phyloP scores from a whole-genome alignment of 2,888 invertebrate species.

The Arrhopalites spinosus region DNA sequence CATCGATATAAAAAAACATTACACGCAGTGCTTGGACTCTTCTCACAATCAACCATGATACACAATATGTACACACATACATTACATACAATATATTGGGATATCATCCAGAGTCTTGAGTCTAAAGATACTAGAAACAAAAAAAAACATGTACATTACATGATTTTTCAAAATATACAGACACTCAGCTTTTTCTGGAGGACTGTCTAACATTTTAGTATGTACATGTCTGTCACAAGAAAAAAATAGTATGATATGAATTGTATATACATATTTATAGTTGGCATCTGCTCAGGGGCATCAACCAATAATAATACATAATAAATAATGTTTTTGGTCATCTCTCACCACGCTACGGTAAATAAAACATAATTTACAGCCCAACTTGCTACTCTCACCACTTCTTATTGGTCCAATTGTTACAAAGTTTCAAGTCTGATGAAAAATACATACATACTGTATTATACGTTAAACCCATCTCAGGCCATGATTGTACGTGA shows the following conservation, averaged over 20 bases:
- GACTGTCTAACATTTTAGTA: too few relatives aligned
- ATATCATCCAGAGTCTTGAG: too few relatives aligned
- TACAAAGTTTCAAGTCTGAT: background rate
- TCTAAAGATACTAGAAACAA: too few relatives aligned
- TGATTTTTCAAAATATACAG: too few relatives aligned
- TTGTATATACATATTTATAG: background rate
- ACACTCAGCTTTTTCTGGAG: too few relatives aligned
- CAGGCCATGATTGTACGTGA: background rate
- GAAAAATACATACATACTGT: background rate
- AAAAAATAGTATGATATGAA: too few relatives aligned
- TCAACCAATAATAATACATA: slow-evolving; percentile 21
- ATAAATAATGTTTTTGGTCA: slow-evolving; percentile 20
- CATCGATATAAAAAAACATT: slow-evolving; percentile 22
- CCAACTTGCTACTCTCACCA: background rate
- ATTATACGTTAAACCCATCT: background rate
- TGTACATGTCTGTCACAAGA: too few relatives aligned
- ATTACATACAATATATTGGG: too few relatives aligned
- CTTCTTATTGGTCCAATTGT: slow-evolving; percentile 1
- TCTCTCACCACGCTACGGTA: slow-evolving; percentile 27
- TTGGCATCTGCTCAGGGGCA: background rate
- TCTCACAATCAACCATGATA: background rate
- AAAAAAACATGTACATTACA: too few relatives aligned
- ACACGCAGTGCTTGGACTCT: slow-evolving; percentile 9
- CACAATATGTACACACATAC: background rate
- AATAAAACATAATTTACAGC: slow-evolving; percentile 24